Evolutionary conservation across 2,888 invertebrate species (phyloP).

Genomic region (Synanthedon myopaeformis): DNA sequence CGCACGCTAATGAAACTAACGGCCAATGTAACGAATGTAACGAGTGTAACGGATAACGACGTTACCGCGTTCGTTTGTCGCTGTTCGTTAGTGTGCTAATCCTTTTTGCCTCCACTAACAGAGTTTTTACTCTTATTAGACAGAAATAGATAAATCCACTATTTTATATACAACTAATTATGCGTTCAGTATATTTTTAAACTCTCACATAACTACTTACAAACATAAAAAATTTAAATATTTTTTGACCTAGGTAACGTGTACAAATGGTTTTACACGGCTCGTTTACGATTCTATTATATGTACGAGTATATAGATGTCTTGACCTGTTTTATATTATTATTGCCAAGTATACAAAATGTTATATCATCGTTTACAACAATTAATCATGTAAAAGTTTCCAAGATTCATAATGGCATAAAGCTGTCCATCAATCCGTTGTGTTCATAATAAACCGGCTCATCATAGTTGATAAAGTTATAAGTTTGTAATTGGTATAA

Average conservation of each 20-base stretch:
- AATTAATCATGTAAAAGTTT: background rate
- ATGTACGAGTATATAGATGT: no score
- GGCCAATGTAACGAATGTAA: slow-evolving; percentile 17
- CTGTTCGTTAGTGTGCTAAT: slow-evolving; percentile 6
- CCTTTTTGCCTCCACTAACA: slow-evolving; percentile 11
- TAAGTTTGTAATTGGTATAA: slow-evolving; percentile 13
- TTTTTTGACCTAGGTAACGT: no score
- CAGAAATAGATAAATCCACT: no score
- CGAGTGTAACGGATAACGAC: slow-evolving; percentile 16
- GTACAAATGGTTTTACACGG: no score
- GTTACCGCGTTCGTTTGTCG: slow-evolving; percentile 6
- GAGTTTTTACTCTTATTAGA: slow-evolving; percentile 1
- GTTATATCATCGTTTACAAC: no score
- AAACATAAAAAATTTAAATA: no score
- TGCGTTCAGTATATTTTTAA: no score
- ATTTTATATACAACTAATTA: no score
- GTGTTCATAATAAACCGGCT: background rate
- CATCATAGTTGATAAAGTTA: background rate
- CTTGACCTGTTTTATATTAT: no score
- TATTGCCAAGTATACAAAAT: no score
- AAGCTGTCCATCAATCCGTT: background rate
- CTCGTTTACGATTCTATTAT: no score
- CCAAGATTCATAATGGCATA: background rate
- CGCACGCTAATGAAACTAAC: slow-evolving; percentile 11
- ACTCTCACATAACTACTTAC: no score